A percentile compares a stretch with the other conserved stretches of the same genome.
Conservation (phyloP, 2,888 invertebrate species). For the Aricia artaxerxes region DNA sequence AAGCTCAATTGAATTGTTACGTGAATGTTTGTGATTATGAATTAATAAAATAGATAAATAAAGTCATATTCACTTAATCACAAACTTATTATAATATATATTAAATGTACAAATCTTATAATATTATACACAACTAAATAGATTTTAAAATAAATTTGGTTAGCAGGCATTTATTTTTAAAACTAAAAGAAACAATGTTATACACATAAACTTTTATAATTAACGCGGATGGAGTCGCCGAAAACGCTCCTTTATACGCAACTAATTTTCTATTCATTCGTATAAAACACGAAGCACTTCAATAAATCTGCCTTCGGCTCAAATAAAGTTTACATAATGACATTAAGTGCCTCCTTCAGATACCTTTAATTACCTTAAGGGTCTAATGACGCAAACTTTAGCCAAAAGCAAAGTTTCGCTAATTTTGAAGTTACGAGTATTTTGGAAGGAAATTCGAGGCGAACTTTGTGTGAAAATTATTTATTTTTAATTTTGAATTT, state of each 20-base stretch:
- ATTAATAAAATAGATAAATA: not conserved
- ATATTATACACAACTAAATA: too few species aligned
- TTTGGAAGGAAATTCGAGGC: not conserved
- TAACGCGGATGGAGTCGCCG: not conserved
- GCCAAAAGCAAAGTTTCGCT: constrained; percentile 25
- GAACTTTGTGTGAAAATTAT: constrained; percentile 12
- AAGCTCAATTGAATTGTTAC: too few species aligned
- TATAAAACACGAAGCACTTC: constrained; percentile 1
- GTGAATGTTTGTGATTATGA: not conserved
- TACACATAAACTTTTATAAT: not conserved
- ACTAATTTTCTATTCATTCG: constrained; percentile 3
- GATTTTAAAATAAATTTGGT: too few species aligned
- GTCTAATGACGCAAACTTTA: constrained; percentile 29
- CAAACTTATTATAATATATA: not conserved
- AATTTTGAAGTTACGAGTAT: constrained; percentile 27
- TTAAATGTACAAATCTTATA: too few species aligned
- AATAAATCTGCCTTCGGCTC: constrained; percentile 21
- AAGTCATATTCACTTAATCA: not conserved
- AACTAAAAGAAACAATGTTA: not conserved
- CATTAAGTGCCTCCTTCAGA: constrained; percentile 30
- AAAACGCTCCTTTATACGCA: not conserved
- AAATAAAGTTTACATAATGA: constrained; percentile 27
- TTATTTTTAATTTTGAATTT: not conserved
- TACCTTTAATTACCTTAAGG: constrained; percentile 31
- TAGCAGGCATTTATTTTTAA: not conserved